Evolutionary conservation across 2,113 vertebrate species (phyloP).

Genomic region (Tragelaphus imberbis): DNA sequence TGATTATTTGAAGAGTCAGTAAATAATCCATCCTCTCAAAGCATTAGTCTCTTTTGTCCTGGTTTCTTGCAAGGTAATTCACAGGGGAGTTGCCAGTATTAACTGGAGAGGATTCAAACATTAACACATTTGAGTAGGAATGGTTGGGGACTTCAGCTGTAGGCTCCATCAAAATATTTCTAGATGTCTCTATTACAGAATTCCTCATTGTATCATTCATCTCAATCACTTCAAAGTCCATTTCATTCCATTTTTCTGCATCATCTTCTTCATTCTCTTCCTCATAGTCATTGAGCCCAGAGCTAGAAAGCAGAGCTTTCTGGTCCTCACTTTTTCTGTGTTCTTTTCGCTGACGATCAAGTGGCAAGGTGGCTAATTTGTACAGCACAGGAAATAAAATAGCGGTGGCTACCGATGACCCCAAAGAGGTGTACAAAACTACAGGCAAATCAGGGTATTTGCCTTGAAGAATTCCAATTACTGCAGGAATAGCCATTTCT

Average conservation of each 20-base stretch:
- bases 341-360: conserved; percentile 15
- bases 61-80: conserved; percentile 70
- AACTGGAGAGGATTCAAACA: background rate
- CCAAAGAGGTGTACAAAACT: conserved; percentile 85
- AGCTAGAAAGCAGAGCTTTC: conserved; percentile 82
- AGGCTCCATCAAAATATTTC: conserved; percentile 5
- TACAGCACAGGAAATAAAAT: conserved; percentile 92
- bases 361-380: conserved; percentile 82
- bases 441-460: conserved; percentile 78
- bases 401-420: conserved; percentile 79
- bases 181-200: conserved; percentile 71
- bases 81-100: conserved; percentile 65
- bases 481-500: conserved; percentile 91
- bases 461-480: conserved; percentile 85
- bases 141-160: background rate
- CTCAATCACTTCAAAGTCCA: conserved; percentile 91
- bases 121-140: background rate
- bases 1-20: background rate
- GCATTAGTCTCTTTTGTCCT: conserved; percentile 82
- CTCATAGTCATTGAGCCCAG: conserved; percentile 80
- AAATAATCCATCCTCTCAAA: background rate
- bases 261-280: conserved; percentile 74
- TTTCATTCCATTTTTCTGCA: conserved; percentile 84
- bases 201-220: conserved; percentile 81
- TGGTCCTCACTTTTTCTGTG: conserved; percentile 80